Evolutionary conservation across 1,140 invertebrate species (phyloP).

Genomic region (Diachasmimorpha longicaudata): DNA sequence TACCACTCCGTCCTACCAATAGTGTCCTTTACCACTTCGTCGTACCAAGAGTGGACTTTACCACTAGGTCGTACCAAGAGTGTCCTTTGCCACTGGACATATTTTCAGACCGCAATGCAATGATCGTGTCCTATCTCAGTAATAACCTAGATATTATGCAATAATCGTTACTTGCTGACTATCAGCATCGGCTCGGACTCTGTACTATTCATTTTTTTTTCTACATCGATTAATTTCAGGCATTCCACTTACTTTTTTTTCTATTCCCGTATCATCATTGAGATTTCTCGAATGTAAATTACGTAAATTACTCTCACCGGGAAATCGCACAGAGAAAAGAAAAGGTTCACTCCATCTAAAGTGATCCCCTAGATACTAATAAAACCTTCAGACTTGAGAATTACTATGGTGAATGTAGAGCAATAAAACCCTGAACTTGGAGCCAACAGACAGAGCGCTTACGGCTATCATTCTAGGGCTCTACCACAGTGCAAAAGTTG

Average conservation of each 20-base stretch:
- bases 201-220: neutral
- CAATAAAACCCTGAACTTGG: conserved; percentile 4
- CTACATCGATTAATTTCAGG: conserved; percentile 14
- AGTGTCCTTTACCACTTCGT: neutral
- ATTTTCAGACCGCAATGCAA: neutral
- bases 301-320: neutral
- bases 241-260: neutral
- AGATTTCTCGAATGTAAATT: neutral
- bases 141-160: conserved; percentile 16
- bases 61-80: neutral
- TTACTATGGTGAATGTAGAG: neutral
- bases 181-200: neutral
- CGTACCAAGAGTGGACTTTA: neutral
- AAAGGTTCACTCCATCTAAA: too few relatives aligned
- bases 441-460: too few relatives aligned
- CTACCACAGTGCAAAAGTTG: conserved; percentile 6
- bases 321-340: too few relatives aligned
- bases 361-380: too few relatives aligned
- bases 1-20: neutral
- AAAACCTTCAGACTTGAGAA: too few relatives aligned
- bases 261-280: neutral
- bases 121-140: neutral
- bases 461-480: neutral
- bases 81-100: neutral
- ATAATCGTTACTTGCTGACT: neutral